Percentiles rank a stretch among this genome's conserved stretches.
Conservation (phyloP, 2,888 invertebrate species). For the Lysandra coridon region DNA sequence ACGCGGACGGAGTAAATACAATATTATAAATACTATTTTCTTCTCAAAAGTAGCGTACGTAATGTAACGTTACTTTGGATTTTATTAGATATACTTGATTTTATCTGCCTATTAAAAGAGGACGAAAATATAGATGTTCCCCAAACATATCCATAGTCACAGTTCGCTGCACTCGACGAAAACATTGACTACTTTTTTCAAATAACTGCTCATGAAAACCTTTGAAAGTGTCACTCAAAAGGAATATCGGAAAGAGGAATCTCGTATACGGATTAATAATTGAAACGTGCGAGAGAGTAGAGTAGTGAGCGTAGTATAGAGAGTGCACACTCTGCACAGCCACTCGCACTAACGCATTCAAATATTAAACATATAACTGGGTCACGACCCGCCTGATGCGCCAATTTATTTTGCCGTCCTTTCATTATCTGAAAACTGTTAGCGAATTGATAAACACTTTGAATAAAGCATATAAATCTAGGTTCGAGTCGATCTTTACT, state of each 20-base stretch:
- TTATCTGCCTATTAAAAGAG: no score
- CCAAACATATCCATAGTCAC: not conserved
- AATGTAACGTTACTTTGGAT: no score
- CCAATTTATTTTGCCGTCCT: not conserved
- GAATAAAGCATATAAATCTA: not conserved
- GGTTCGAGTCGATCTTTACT: not conserved
- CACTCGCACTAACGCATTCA: constrained; percentile 8
- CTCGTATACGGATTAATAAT: constrained; percentile 25
- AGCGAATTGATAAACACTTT: not conserved
- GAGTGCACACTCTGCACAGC: constrained; percentile 1
- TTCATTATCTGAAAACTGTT: constrained; percentile 11
- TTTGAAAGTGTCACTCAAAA: constrained; percentile 22
- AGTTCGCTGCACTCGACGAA: not conserved
- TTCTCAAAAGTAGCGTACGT: no score
- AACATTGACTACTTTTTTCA: not conserved
- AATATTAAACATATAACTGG: constrained; percentile 27
- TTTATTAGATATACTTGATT: no score
- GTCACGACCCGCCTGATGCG: constrained; percentile 6
- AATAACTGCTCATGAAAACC: constrained; percentile 4
- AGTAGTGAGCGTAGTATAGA: not conserved
- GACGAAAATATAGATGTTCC: not conserved
- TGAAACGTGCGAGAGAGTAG: constrained; percentile 17
- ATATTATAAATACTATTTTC: no score
- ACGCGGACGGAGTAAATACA: no score
- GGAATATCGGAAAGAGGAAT: constrained; percentile 25